Evolutionary conservation across 1,140 invertebrate species (phyloP).

Genomic region (Eurytemora carolleeae): DNA sequence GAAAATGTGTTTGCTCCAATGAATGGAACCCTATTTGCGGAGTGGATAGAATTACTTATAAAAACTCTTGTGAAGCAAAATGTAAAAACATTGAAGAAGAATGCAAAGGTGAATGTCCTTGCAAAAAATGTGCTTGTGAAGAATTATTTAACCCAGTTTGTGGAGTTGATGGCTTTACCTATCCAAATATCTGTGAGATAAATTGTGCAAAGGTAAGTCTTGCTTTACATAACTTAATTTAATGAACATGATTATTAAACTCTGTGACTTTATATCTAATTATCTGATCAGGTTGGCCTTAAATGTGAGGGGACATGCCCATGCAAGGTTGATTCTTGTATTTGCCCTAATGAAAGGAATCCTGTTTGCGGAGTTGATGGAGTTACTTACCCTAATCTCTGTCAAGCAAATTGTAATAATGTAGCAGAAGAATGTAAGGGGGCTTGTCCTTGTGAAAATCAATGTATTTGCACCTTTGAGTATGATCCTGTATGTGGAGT

Average conservation of each 20-base stretch:
- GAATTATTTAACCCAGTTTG: constrained; percentile 39
- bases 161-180: constrained; percentile 44
- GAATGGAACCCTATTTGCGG: constrained; percentile 55
- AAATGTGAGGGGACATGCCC: no score
- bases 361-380: constrained; percentile 60
- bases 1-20: constrained; percentile 34
- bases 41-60: constrained; percentile 41
- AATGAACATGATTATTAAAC: no score
- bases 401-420: no score
- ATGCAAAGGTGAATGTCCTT: neutral
- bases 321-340: constrained; percentile 18
- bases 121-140: constrained; percentile 21
- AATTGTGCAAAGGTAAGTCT: neutral
- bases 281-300: no score
- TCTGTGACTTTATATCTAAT: no score
- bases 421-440: neutral
- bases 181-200: constrained; percentile 40
- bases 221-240: no score
- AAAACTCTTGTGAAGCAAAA: constrained; percentile 36
- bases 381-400: constrained; percentile 55
- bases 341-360: constrained; percentile 4
- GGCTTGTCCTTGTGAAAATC: constrained; percentile 24
- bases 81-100: neutral
- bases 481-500: constrained; percentile 48
- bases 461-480: constrained; percentile 22